A percentile compares a stretch with the other conserved stretches of the same genome.
Conservation (phyloP, 37 sponge, comb jelly and placozoan species). For the Eunapius fragilis region DNA sequence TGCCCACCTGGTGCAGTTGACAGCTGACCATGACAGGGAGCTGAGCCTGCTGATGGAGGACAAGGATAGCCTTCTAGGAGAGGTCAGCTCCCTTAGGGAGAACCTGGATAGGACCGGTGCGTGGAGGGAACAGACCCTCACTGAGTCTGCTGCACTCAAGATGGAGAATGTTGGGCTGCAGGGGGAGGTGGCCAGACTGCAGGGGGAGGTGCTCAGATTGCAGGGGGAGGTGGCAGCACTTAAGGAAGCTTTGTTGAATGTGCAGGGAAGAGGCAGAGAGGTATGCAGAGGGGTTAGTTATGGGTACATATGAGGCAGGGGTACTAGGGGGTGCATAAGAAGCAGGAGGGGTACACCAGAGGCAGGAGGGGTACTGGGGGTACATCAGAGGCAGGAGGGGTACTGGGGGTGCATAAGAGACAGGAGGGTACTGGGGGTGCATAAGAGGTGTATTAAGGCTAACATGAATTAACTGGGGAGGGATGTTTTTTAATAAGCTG, state of each 20-base stretch:
- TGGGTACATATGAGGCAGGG: too few relatives aligned
- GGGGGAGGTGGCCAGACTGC: neutral
- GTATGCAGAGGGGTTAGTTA: neutral
- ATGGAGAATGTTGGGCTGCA: slow-evolving; percentile 6
- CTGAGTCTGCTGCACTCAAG: neutral
- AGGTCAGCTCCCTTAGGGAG: neutral
- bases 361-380: too few relatives aligned
- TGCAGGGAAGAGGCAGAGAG: neutral
- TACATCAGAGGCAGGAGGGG: too few relatives aligned
- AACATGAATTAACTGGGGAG: too few relatives aligned
- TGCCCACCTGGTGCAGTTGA: slow-evolving; percentile 32
- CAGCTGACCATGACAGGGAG: slow-evolving; percentile 38
- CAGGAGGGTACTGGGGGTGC: too few relatives aligned
- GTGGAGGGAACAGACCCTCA: neutral
- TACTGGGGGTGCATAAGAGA: too few relatives aligned
- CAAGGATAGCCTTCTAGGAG: slow-evolving; percentile 14
- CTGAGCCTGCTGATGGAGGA: slow-evolving; percentile 29
- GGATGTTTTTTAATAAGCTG: neutral
- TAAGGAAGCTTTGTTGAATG: neutral
- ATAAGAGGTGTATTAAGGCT: too few relatives aligned
- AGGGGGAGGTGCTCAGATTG: neutral
- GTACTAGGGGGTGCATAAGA: too few relatives aligned
- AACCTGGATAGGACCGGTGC: slow-evolving; percentile 1
- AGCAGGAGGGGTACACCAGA: too few relatives aligned
- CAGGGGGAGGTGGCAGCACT: neutral